Base-by-base conservation (phyloP, 2,797 vertebrate species). In the Semotilus atromaculatus region DNA sequence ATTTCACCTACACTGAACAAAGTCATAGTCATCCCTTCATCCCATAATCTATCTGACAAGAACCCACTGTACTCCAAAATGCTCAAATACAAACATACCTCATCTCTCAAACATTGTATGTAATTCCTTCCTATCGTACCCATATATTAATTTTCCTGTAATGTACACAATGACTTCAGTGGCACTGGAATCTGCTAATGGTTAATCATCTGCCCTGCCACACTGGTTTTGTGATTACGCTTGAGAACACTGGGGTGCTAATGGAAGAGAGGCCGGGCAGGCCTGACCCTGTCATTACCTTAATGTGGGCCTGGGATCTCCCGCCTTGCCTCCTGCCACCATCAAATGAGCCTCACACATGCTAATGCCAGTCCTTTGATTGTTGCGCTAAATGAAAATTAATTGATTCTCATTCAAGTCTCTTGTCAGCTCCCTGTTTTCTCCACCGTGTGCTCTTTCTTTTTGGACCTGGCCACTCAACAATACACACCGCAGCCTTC, bases 331-430 rank as follows among this genome's bases (percentile, higher is more conserved):
- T 90, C 89, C 92, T 92, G 93, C 93, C 91, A 91, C 92, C 92
- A 93, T 94, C 89, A 91, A 93, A 94, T 90, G 90, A 91, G 93
- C 90, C 92, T 95, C 95, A 93, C 94, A 93, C 84, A 95, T 95
- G 94, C 94, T 94, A 95, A 96, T 95, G 93, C 91, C 90, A 83
- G 88, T 92, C 93, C 92, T 91, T 90, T 92, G 91, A 94, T 95
- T 96, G 95, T 96, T 92, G 94, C 92, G 89, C 92, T 95, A 96
- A 96, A 96, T 96, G 94, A 95, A 94, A 95, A 94, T 93, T 94
- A 95, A 95, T 96, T 94, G 95, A 93, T 95, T 94, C 90, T 94
- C 87, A 94, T 95, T 95, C 90, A 93, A 90, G 90, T 89, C 86
- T 73, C 89, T 89, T 93, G 94, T 95, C 91, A 93, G 84, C 85